Base-by-base conservation (phyloP, 2,113 vertebrate species). In the Galemys pyrenaicus region DNA sequence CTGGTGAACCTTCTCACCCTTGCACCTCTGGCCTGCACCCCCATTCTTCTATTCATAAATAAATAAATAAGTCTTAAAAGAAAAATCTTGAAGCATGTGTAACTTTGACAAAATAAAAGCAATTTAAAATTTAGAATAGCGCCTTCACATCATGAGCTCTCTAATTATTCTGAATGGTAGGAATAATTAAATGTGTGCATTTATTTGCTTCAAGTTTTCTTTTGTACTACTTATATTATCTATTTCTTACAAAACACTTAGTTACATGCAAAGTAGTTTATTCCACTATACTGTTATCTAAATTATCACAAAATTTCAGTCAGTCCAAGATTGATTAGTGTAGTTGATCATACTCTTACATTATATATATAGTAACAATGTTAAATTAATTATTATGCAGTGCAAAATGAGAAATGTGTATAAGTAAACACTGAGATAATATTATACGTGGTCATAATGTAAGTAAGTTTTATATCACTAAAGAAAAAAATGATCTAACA, bases 241-340 rank as follows among this genome's bases (percentile, higher is more conserved):
- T 17, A 80, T 87, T 87, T 92, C 64, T 28, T 92, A 12, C 91
- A 10, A 51, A 71, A 44, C 44, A 5, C 44, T 96, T 81, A 70
- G 8, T 68, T 85, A 5, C 46, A 46, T 75, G 17, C 64, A 87
- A 71, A 74, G 51, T 90, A 28, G 22, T 62, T 81, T 60, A 80
- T 67, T 60, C 35, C 16, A 60, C 37, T 26, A 89, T 46, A 74
- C 0, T 10, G 65, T 11, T 65, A 5, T 39, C 44, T 65, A 79
- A 80, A 84, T 60, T 51, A 54, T 65, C 30, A 88, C 60, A 88
- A 68, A 87, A 46, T 49, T 10, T 12, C 30, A 71, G 4, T 74
- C 30, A 84, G 30, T 44, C 11, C 10, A 5, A 95, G 30, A 77
- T 37, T 44, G 95, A 77, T 58, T 54, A 73, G 73, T 24, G 37